Evolutionary conservation across 2,888 invertebrate species (phyloP), one percentile per base, ranked within the genome.

Genomic region (Minunthozetes semirufus): DNA sequence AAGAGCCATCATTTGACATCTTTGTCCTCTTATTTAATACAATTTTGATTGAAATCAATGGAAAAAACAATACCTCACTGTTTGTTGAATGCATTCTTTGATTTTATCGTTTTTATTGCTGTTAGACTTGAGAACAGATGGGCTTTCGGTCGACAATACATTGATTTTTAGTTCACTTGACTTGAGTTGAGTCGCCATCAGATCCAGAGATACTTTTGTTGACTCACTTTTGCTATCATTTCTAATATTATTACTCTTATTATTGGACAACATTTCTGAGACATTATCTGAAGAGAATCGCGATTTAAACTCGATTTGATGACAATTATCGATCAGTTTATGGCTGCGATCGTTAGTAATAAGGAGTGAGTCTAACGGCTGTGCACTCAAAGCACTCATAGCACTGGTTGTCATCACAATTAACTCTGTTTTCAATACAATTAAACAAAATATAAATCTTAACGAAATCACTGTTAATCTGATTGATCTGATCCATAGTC

Each of bases 71-170:
- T 76, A 77, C 77, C 77, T 77, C 29, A 77, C 72, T 63, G 70
- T 72, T 61, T 76, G 76, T 53, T 77, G 76, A 61, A 77, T 73
- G 17, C 76, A 73, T 42, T 77, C 76, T 25, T 77, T 76, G 50
- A 77, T 76, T 71, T 53, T 76, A 50, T 76, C 73, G 2, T 71
- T 73, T 73, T 77, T 76, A 33, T 19, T 68, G 42, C 1, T 6
- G 8, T 38, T 17, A 22, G 46, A 22, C 5, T 42, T 68, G 6
- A 22, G 5, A 22, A n/a, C 1, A n/a, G 25, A 42, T 68, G 38
- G 68, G 19, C 11, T 68, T 22, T 68, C 68, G 19, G 15, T 42
- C 22, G 68, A 68, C 68, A 68, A 42, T 9, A n/a, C 19, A 68
- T 46, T 68, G 19, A 68, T 42, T 46, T 29, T 3, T n/a, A 17